Base-by-base conservation (phyloP, 2,888 invertebrate genomes). In the Furcula furcula region DNA sequence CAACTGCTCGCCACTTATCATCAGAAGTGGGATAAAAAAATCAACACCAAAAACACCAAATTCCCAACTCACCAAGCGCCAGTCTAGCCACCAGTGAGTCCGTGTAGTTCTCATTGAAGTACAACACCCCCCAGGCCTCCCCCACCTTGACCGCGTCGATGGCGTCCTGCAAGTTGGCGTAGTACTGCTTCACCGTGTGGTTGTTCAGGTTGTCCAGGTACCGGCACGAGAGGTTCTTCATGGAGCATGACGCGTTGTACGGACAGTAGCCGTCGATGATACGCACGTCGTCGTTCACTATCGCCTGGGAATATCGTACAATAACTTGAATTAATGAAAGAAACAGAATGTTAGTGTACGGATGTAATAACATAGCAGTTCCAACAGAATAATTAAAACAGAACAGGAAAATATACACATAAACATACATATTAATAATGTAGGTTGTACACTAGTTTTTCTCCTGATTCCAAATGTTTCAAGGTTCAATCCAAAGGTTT, bases 21-120 rank as follows among this genome's bases (percentile, higher is more conserved):
- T n/a, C n/a, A n/a, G n/a, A n/a, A n/a, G n/a, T n/a, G n/a, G n/a
- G n/a, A n/a, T n/a, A n/a, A n/a, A n/a, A n/a, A n/a, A n/a, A n/a
- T n/a, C n/a, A n/a, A n/a, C n/a, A n/a, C n/a, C n/a, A n/a, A n/a
- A n/a, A n/a, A n/a, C n/a, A n/a, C n/a, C n/a, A n/a, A n/a, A n/a
- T n/a, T n/a, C n/a, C n/a, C n/a, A n/a, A 37, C 46, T 44, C 29
- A 66, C 68, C 66, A 46, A 96, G 80, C 15, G 93, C 93, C 79
- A 96, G 92, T 51, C 97, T 90, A 1, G 96, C 96, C 0, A 96
- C 93, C 16, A 97, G 90, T 0, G 95, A 95, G 46, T 94, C 94
- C 0, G 97, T 95, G 60, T 97, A 98, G 70, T 97, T 97, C 62
- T 95, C 94, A 13, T 95, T 95, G 64, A 98, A 96, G 68, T 94